Evolutionary conservation across 2,888 invertebrate species (phyloP), one percentile per base, ranked within the genome.

Genomic region (Cinara cedri): DNA sequence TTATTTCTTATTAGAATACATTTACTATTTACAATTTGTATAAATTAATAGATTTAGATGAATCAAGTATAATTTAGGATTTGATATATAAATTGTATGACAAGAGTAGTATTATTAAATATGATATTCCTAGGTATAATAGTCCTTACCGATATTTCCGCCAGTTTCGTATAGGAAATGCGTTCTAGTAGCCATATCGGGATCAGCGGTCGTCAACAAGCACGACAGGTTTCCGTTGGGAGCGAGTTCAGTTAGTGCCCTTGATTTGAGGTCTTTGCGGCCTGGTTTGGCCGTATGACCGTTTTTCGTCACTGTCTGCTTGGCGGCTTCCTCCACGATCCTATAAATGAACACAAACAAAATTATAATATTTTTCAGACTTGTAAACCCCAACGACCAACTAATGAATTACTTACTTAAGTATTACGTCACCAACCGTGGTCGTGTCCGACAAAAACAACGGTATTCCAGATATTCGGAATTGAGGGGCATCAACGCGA

Each of bases 101-200:
- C 62, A 24, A n/a, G 6, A 21, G 49, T 9, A 14, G n/a, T n/a
- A n/a, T n/a, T n/a, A 60, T 63, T 26, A 63, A n/a, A 62, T 60
- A 14, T 46, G 26, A 46, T 63, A 10, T 44, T 10, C 46, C 46
- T 4, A 16, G 46, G 21, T 3, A 49, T 14, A 26, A 6, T 34
- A 34, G 3, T 34, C 66, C 85, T 84, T 83, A 88, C 88, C 88
- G 80, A 88, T 88, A 84, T 88, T 89, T 60, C 88, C 88, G 60
- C 88, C 88, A 66, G 87, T 85, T 84, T 88, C 88, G 83, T 86
- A 88, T 55, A 89, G 83, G 74, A 85, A 85, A 83, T 87, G 86
- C 21, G 85, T 86, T 80, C 84, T 84, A 8, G 86, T 83, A 16
- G 86, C 85, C 81, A 84, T 84, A 62, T 86, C 85, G 3, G 85